These are phyloP conservation scores for Oreochromis spilurus DNA, from an alignment of 2,113 vertebrate species.

Conservation along the genomic window DNA sequence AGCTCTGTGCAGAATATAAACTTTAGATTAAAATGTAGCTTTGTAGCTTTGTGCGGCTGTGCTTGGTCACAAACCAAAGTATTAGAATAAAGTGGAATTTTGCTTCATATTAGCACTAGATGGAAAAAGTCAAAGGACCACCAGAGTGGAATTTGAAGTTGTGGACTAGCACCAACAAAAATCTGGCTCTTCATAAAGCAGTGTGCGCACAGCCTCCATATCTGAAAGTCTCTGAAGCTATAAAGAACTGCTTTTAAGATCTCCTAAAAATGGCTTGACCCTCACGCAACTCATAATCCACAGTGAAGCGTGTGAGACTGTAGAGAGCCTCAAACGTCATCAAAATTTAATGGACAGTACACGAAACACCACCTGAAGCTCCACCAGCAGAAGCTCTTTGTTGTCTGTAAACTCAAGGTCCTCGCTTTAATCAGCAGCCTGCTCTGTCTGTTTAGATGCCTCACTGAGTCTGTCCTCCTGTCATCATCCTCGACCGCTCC, in stretches of 20 bases:
- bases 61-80: not conserved
- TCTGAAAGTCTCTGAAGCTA: not conserved
- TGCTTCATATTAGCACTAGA: not conserved
- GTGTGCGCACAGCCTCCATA: not conserved
- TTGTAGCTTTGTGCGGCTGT: not conserved
- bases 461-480: slow-evolving; percentile 32
- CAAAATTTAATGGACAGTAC: slow-evolving; percentile 9
- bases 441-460: slow-evolving; percentile 16
- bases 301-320: not conserved
- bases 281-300: not conserved
- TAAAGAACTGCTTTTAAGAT: not conserved
- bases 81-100: not conserved
- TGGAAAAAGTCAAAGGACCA: not conserved
- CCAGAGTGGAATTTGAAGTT: not conserved
- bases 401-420: slow-evolving; percentile 39
- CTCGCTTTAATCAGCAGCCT: slow-evolving; percentile 12
- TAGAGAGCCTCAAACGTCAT: slow-evolving; percentile 5
- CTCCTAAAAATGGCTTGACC: not conserved
- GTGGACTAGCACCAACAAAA: not conserved
- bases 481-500: slow-evolving; percentile 41
- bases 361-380: not conserved
- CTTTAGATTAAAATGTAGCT: not conserved
- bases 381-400: slow-evolving; percentile 16
- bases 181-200: not conserved
- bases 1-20: not conserved